A percentile compares a stretch with the other conserved stretches of the same genome.
Evolutionary conservation across 1,140 invertebrate species (phyloP).

Genomic region (Macrotrachela quadricornifera): DNA sequence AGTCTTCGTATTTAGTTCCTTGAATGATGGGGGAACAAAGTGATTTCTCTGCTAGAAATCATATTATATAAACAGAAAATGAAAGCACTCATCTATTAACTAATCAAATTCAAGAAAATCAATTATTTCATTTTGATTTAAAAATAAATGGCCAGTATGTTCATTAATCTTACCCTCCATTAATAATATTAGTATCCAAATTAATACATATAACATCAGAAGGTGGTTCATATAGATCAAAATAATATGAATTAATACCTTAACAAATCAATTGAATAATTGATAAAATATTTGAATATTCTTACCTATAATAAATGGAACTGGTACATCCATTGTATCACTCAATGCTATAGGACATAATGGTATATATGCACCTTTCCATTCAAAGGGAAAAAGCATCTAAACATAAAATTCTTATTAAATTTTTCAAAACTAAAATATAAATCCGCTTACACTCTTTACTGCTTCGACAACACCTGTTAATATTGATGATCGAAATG

Average conservation of each 20-base stretch:
- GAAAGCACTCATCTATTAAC: too few species aligned
- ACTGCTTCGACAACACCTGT: conserved; percentile 95
- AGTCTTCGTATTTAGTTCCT: neutral
- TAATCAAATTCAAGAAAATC: too few species aligned
- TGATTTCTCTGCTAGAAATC: too few species aligned
- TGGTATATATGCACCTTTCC: conserved; percentile 98
- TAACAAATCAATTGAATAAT: conserved; percentile 8
- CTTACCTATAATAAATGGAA: conserved; percentile 87
- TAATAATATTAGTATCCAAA: conserved; percentile 75
- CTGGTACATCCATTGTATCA: conserved; percentile 70
- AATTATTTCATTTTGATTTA: too few species aligned
- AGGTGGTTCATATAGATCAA: conserved; percentile 87
- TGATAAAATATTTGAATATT: conserved; percentile 37
- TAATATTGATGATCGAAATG: conserved; percentile 71
- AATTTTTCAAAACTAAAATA: too few species aligned
- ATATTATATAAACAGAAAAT: too few species aligned
- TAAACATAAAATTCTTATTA: conserved; percentile 22
- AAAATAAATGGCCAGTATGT: neutral
- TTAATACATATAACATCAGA: conserved; percentile 89
- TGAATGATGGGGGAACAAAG: too few species aligned
- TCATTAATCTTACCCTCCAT: conserved; percentile 16
- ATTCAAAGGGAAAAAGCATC: conserved; percentile 91
- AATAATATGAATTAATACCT: conserved; percentile 55
- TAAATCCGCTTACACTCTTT: conserved; percentile 42
- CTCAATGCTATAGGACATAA: conserved; percentile 71